Conservation (phyloP, 2,113 vertebrate genomes). For the Falcunculus frontatus region DNA sequence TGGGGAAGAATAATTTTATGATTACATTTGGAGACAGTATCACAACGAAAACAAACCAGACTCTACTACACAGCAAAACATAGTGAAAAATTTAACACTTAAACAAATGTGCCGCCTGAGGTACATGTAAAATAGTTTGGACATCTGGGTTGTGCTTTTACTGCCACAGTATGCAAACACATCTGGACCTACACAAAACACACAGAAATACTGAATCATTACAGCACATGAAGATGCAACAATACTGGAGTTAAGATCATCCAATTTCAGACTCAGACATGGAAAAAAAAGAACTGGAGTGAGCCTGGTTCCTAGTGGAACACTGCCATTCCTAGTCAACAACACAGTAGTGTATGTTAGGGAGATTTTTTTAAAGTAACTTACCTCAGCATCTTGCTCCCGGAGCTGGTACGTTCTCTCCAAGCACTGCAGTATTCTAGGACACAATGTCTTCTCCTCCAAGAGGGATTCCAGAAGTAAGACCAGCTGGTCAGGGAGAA, state of each 20-base stretch:
- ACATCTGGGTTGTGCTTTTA: background rate
- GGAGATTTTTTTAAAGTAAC: background rate
- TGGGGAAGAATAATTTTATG: background rate
- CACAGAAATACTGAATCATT: background rate
- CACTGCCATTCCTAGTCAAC: background rate
- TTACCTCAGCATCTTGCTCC: conserved; percentile 90
- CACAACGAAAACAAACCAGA: background rate
- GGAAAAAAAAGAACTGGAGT: background rate
- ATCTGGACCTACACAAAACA: background rate
- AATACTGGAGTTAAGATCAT: background rate
- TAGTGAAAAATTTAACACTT: background rate
- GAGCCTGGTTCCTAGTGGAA: background rate
- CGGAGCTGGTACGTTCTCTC: conserved; percentile 78
- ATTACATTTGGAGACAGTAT: background rate
- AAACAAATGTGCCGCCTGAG: background rate
- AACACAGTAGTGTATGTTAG: rapidly evolving
- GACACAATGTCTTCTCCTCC: conserved; percentile 79
- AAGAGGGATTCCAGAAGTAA: conserved; percentile 89
- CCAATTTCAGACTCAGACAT: background rate
- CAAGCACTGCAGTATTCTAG: conserved; percentile 69
- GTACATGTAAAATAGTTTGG: rapidly evolving
- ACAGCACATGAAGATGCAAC: background rate
- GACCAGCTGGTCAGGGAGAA: conserved; percentile 88
- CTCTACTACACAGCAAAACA: background rate
- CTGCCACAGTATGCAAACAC: background rate